Evolutionary conservation across 2,113 vertebrate genomes (phyloP), one percentile per base, ranked within the genome.

Genomic region (Hemiscyllium ocellatum): DNA sequence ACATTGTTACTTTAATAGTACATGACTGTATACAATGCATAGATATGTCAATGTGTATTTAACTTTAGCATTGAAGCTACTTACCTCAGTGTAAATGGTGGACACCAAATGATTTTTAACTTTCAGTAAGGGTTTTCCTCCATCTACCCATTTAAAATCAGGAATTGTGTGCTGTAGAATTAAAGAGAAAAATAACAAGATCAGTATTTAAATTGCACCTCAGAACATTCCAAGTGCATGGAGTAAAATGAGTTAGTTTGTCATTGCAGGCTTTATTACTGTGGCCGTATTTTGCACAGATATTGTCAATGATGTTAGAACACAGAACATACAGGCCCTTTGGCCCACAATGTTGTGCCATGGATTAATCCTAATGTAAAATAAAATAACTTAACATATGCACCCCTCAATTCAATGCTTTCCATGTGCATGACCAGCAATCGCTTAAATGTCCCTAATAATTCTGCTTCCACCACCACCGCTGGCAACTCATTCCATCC

Each of bases 81-180:
- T 97, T 97, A 99, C 99, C 97, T 99, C 98, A 95, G 98, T 98
- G 91, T 99, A 98, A 97, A 99, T 97, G 1, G 99, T 99, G 0
- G 99, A 99, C 70, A 98, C 98, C 96, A 99, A 97, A 72, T 98
- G 98, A 96, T 97, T 98, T 97, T 97, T 98, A 96, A 99, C 97
- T 98, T 98, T 99, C 96, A 99, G 98, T 94, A 99, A 97, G 0
- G 97, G 97, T 97, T 99, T 99, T 96, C 97, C 97, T 96, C 99
- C 99, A 96, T 99, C 99, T 50, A 99, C 99, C 99, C 99, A 99
- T 96, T 98, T 99, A 3, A 98, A 97, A 96, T 99, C 99, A 13
- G 97, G 76, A 0, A 97, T 97, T 7, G 97, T 97, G 97, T 98
- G 97, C 97, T 98, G 96, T 52, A 80, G 97, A 97, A 10, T 97